Percentiles rank a stretch among this genome's conserved stretches.
These are phyloP conservation scores for Steinernema hermaphroditum DNA, from an alignment of 2,888 invertebrate species.

Conservation along the genomic window DNA sequence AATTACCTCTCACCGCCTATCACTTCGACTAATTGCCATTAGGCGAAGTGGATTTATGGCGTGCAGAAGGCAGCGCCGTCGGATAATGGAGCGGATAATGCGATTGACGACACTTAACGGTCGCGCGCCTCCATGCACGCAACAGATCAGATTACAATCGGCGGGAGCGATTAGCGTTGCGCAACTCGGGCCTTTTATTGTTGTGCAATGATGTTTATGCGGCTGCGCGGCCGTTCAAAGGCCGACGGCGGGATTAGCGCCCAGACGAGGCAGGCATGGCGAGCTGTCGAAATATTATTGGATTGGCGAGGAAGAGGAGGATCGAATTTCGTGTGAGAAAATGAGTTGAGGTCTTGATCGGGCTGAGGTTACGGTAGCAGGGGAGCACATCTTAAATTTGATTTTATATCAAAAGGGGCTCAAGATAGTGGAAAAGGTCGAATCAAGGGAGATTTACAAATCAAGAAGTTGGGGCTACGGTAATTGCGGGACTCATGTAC, in stretches of 20 bases:
- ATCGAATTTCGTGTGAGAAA: too few species aligned
- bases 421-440: too few species aligned
- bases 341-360: too few species aligned
- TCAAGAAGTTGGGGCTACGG: too few species aligned
- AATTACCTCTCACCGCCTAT: background rate
- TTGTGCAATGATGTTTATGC: slow-evolving; percentile 30
- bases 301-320: background rate
- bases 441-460: too few species aligned
- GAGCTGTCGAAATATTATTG: slow-evolving; percentile 23
- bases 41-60: slow-evolving; percentile 28
- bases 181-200: slow-evolving; percentile 11
- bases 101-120: slow-evolving; percentile 24
- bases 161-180: slow-evolving; percentile 29
- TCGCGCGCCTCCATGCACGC: background rate
- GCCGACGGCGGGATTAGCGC: background rate
- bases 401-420: too few species aligned
- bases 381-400: too few species aligned
- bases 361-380: too few species aligned
- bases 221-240: background rate
- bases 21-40: slow-evolving; percentile 22
- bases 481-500: too few species aligned
- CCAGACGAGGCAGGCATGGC: background rate
- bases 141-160: slow-evolving; percentile 30
- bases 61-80: slow-evolving; percentile 4
- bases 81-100: slow-evolving; percentile 19